phyloP scores from a whole-genome alignment of 1,140 invertebrate genomes.

The Pogonognathellus flavescens region DNA sequence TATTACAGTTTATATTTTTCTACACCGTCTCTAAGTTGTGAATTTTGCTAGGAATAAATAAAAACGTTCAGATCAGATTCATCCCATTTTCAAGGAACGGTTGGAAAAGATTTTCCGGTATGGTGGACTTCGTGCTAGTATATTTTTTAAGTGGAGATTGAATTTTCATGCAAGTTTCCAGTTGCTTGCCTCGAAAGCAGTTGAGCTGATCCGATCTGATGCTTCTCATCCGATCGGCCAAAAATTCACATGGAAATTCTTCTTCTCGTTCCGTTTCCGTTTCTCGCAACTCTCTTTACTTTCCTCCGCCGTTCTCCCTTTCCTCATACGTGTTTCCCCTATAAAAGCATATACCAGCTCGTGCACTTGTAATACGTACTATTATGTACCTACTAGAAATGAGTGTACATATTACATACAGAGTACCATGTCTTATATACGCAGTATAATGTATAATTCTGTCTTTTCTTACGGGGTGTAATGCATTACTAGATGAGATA shows the following conservation, averaged over 20 bases:
- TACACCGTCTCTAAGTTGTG: no score
- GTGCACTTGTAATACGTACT: conserved; percentile 1
- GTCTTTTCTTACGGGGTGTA: background rate
- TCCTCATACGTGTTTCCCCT: background rate
- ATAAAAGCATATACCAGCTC: background rate
- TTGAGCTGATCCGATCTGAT: conserved; percentile 38
- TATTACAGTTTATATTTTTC: no score
- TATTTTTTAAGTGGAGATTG: conserved; percentile 23
- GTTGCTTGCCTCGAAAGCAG: conserved; percentile 12
- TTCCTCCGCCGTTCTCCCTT: background rate
- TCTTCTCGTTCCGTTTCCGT: conserved; percentile 31
- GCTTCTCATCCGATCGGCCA: conserved; percentile 30
- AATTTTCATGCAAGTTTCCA: conserved; percentile 45
- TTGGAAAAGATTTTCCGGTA: conserved; percentile 4
- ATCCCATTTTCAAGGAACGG: background rate
- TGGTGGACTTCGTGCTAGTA: background rate
- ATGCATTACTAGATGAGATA: conserved; percentile 24
- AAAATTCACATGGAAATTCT: conserved; percentile 36
- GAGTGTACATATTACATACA: background rate
- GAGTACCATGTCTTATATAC: background rate
- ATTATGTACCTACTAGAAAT: background rate
- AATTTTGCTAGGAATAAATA: no score
- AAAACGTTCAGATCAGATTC: no score
- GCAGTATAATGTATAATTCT: background rate
- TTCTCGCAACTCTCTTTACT: conserved; percentile 20